A percentile compares a stretch with the other conserved stretches of the same genome.
Evolutionary conservation across 2,113 vertebrate genomes (phyloP).

Genomic region (Corythornis madagascariensis): DNA sequence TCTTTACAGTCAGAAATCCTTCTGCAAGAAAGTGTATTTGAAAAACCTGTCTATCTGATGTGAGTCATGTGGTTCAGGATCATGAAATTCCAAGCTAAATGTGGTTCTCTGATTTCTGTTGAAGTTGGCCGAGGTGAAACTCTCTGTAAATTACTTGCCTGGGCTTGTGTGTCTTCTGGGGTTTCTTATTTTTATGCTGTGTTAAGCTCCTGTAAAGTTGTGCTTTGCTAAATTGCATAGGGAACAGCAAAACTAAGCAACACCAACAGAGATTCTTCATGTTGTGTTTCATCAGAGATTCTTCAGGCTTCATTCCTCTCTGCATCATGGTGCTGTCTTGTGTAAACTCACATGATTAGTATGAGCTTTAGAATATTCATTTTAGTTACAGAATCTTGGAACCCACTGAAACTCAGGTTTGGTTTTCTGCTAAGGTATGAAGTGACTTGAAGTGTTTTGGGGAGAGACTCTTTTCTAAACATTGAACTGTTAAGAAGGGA

Average conservation of each 20-base stretch:
- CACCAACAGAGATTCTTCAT: neutral
- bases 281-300: neutral
- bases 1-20: conserved; percentile 44
- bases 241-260: neutral
- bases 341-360: neutral
- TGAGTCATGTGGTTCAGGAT: conserved; percentile 70
- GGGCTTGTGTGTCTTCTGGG: conserved; percentile 8
- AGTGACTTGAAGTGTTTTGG: neutral
- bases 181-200: neutral
- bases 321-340: accelerated
- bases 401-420: neutral
- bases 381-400: neutral
- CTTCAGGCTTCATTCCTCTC: neutral
- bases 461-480: neutral
- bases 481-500: neutral
- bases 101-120: conserved; percentile 35
- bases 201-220: neutral
- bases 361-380: neutral
- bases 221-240: neutral
- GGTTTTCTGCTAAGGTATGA: neutral
- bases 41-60: conserved; percentile 39
- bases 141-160: conserved; percentile 31
- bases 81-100: conserved; percentile 74
- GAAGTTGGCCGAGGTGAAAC: neutral
- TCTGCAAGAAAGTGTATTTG: neutral